Evolutionary conservation across 2,888 invertebrate species (phyloP).

Genomic region (Pherbina coryleti): DNA sequence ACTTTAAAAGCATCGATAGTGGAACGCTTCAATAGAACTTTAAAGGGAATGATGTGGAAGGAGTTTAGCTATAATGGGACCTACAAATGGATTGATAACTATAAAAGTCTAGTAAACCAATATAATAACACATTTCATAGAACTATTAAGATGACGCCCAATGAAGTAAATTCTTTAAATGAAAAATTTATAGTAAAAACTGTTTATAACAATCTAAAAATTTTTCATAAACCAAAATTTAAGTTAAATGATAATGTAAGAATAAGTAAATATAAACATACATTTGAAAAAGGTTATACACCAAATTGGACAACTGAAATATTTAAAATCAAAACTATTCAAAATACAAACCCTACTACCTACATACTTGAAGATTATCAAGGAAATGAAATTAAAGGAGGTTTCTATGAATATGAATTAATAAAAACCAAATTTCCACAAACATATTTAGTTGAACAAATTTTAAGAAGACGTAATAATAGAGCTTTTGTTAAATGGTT

Average conservation of each 20-base stretch:
- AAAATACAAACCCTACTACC: constrained; percentile 52
- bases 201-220: constrained; percentile 39
- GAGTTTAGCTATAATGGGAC: constrained; percentile 55
- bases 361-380: constrained; percentile 54
- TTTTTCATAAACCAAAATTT: constrained; percentile 41
- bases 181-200: constrained; percentile 37
- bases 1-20: constrained; percentile 29
- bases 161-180: constrained; percentile 40
- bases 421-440: constrained; percentile 56
- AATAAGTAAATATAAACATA: constrained; percentile 48
- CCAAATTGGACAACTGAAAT: constrained; percentile 58
- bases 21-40: too few species aligned
- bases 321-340: constrained; percentile 53
- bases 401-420: constrained; percentile 60
- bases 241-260: constrained; percentile 42
- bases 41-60: constrained; percentile 32
- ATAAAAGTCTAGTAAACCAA: constrained; percentile 46
- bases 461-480: constrained; percentile 51
- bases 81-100: constrained; percentile 56
- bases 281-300: constrained; percentile 52
- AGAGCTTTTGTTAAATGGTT: constrained; percentile 52
- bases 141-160: constrained; percentile 44
- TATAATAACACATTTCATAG: constrained; percentile 52
- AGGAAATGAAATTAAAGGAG: constrained; percentile 55
- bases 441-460: constrained; percentile 60